Evolutionary conservation across 2,113 vertebrate species (phyloP), one percentile per base, ranked within the genome.

Genomic region (Podilymbus podiceps): DNA sequence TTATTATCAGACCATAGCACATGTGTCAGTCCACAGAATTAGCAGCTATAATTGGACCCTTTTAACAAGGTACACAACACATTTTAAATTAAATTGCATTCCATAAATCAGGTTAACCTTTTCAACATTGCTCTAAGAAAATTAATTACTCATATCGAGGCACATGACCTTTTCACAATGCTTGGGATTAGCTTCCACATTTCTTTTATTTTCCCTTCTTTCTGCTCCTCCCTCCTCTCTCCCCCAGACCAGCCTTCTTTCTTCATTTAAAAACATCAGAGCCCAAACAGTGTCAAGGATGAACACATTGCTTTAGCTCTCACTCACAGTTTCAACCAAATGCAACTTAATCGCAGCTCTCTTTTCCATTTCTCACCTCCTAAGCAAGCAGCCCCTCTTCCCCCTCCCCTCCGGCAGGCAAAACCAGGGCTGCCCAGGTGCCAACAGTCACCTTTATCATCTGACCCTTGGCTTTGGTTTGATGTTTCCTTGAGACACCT

Each of bases 81-180:
- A 97, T 98, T 98, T 97, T 94, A 98, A 98, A 98, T 98, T 98
- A 97, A 98, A 98, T 98, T 97, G 97, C 96, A 44, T 98, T 97
- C 97, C 97, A 98, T 98, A 98, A 98, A 98, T 98, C 98, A 98
- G 97, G 98, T 98, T 98, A 98, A 98, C 98, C 98, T 98, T 98
- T 98, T 98, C 98, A 98, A 97, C 89, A 88, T 46, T 38, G 96
- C 97, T 97, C 87, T n/a, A 97, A 97, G 98, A 97, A 98, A 98
- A 98, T 98, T 98, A 98, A 98, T 98, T 98, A 98, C 98, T 98
- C 97, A 96, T 98, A 98, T 97, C 85, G 3, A 96, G 97, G 96
- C 97, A 96, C 93, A 97, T 94, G 98, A 98, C 98, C 98, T 98
- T 98, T 98, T 96, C 98, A 98, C 89, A 49, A 96, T 88, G 92